Conservation (phyloP, 2,888 invertebrate species). For the Galeruca laticollis region DNA sequence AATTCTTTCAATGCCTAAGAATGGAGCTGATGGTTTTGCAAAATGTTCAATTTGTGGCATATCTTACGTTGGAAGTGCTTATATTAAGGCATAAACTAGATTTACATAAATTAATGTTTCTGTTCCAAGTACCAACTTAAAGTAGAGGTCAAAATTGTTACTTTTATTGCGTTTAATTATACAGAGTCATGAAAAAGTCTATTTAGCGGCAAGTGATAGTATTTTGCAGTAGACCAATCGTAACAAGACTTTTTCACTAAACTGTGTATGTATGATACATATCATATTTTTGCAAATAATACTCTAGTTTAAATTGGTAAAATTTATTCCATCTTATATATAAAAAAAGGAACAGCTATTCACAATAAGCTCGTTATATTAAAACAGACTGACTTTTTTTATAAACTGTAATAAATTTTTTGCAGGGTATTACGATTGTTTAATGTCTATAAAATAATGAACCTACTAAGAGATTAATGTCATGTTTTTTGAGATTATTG, state of each 20-base stretch:
- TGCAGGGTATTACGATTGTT: neutral
- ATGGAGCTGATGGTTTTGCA: conserved; percentile 9
- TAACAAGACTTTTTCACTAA: too few relatives aligned
- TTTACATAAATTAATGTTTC: neutral
- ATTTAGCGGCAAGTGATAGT: too few relatives aligned
- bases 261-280: neutral
- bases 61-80: conserved; percentile 19
- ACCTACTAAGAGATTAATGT: too few relatives aligned
- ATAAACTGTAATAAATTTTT: neutral
- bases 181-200: neutral
- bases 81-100: conserved; percentile 24
- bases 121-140: neutral
- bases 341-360: conserved; percentile 11
- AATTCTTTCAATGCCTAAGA: neutral
- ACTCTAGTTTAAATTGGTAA: neutral
- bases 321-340: neutral
- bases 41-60: neutral
- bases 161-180: neutral
- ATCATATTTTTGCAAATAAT: neutral
- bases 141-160: neutral
- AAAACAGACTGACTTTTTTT: neutral
- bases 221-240: too few relatives aligned
- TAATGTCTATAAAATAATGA: too few relatives aligned
- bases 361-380: conserved; percentile 31
- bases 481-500: neutral